These are phyloP conservation scores for Mythimna lalbum DNA, from an alignment of 2,888 invertebrate genomes.

Conservation along the genomic window DNA sequence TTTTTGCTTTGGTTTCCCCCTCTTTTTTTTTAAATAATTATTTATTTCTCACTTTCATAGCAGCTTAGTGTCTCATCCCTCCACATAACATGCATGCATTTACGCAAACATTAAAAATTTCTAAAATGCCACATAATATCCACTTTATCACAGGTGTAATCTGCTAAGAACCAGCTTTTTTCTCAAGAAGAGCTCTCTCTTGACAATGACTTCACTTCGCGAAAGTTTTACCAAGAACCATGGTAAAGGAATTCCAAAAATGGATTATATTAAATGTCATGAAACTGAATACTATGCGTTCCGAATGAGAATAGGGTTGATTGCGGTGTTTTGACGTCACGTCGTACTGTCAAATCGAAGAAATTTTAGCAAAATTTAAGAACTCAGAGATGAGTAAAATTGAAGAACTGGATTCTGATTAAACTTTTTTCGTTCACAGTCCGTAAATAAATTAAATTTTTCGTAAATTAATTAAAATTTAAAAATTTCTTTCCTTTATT, in stretches of 20 bases:
- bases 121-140: not conserved
- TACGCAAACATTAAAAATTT: not conserved
- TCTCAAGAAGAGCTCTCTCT: conserved; percentile 18
- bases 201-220: conserved; percentile 8
- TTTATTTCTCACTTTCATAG: not conserved
- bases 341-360: too few species aligned
- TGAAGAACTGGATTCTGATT: too few species aligned
- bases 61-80: not conserved
- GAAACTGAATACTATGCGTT: too few species aligned
- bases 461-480: too few species aligned
- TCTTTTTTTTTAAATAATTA: not conserved
- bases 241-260: conserved; percentile 14
- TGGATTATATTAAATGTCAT: not conserved
- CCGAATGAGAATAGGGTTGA: too few species aligned
- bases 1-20: not conserved
- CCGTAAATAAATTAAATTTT: too few species aligned
- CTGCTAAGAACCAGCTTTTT: conserved; percentile 12
- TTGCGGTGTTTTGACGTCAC: too few species aligned
- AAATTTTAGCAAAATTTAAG: too few species aligned
- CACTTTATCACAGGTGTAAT: conserved; percentile 10
- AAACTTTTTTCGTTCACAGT: too few species aligned
- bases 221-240: conserved; percentile 37
- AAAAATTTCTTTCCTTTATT: too few species aligned
- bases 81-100: not conserved
- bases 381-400: too few species aligned